A percentile compares a stretch with the other conserved stretches of the same genome.
Evolutionary conservation across 1,140 invertebrate genomes (phyloP).

Genomic region (Parapsyche elsis): DNA sequence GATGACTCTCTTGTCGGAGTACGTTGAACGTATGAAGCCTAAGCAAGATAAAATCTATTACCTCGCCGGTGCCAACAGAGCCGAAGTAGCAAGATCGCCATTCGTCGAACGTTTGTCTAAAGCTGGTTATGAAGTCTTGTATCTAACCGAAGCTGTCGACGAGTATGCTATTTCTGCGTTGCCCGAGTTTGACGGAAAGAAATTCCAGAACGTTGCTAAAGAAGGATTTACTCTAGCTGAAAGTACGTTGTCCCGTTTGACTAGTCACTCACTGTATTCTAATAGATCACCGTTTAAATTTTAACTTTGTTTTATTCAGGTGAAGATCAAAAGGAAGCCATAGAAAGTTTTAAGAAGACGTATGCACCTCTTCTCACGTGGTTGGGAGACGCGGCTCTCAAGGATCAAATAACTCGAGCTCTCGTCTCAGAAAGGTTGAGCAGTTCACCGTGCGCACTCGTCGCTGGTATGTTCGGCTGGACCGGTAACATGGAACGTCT

Average conservation of each 20-base stretch:
- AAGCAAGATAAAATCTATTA: constrained; percentile 97
- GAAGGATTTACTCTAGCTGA: constrained; percentile 94
- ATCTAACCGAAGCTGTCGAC: constrained; percentile 96
- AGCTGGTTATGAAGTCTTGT: constrained; percentile 97
- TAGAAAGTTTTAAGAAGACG: constrained; percentile 82
- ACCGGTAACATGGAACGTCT: constrained; percentile 99
- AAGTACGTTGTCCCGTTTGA: constrained; percentile 57
- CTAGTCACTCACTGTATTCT: background rate
- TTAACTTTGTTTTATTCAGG: constrained; percentile 59
- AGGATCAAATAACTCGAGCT: constrained; percentile 86
- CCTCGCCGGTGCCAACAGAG: constrained; percentile 88
- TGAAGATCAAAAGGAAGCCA: constrained; percentile 83
- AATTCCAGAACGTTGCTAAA: constrained; percentile 99
- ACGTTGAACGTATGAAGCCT: constrained; percentile 96
- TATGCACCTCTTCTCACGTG: constrained; percentile 94
- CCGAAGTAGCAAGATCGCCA: constrained; percentile 91
- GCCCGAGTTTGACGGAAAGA: constrained; percentile 99
- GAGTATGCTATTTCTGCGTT: constrained; percentile 97
- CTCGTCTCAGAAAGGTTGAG: constrained; percentile 90
- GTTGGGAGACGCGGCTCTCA: constrained; percentile 88
- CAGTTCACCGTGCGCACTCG: constrained; percentile 94
- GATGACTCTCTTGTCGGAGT: constrained; percentile 85
- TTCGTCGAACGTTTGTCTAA: constrained; percentile 95
- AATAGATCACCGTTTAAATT: background rate
- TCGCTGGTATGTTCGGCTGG: constrained; percentile 97